Evolutionary conservation across 2,888 invertebrate genomes (phyloP), one percentile per base, ranked within the genome.

Genomic region (Drosophila colorata): DNA sequence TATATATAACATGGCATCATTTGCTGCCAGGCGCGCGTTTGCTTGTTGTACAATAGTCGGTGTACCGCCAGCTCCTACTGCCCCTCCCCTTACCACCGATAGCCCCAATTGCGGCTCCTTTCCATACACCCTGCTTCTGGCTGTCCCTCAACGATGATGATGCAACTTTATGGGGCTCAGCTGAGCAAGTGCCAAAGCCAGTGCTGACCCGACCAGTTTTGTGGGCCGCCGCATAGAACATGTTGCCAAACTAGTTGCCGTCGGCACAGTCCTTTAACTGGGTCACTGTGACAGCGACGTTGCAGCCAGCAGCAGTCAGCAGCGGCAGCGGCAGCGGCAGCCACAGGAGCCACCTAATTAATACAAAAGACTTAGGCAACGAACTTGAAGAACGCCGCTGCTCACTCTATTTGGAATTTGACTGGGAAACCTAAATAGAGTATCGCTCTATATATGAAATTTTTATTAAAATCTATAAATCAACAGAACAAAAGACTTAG

Each of bases 1-100:
- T 81, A 83, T 80, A 80, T 83, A 83, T 84, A 83, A 84, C 83
- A 83, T 84, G 85, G 87, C 85, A 83, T 83, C 83, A 83, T 83
- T 83, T 83, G 83, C 83, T 83, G 85, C 67, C 74, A 83, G 83
- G 87, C 83, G 83, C 83, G 83, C 83, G 87, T 84, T 83, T 77
- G 79, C 83, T 83, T 83, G 87, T 83, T 83, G 83, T 87, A 83
- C 83, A 83, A 84, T 84, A 69, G 70, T 68, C 65, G 60, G 47
- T 61, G 58, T 59, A 47, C 47, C 60, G 40, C 48, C 41, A 13
- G 33, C 33, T 40, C 40, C 58, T 52, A 35, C 43, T 23, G 7
- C 16, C 31, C 6, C 31, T 11, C 2, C 3, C 28, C 31, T n/a
- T n/a, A n/a, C n/a, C n/a, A n/a, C n/a, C n/a, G n/a, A n/a, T n/a